A percentile compares a stretch with the other conserved stretches of the same genome.
Conservation (phyloP, 2,797 vertebrate species). For the Acrocephalus scirpaceus region DNA sequence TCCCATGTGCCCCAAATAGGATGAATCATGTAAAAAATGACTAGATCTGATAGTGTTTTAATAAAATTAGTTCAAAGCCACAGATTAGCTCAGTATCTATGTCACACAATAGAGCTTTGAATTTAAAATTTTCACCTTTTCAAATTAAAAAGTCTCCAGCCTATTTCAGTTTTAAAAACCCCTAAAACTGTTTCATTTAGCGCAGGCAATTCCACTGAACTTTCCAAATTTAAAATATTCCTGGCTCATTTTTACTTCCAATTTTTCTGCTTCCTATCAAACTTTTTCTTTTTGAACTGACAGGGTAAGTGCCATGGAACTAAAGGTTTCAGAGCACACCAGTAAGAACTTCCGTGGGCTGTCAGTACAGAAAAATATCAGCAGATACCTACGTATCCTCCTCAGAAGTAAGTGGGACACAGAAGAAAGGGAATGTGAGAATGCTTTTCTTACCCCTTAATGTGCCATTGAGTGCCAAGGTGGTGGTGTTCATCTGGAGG, state of each 20-base stretch:
- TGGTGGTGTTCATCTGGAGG: not conserved
- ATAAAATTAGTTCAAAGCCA: not conserved
- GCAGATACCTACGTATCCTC: not conserved
- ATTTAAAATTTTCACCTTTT: constrained; percentile 29
- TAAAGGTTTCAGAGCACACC: not conserved
- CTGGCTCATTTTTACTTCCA: not conserved
- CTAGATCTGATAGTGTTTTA: not conserved
- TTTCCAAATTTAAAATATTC: not conserved
- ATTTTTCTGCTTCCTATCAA: not conserved
- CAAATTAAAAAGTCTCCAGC: not conserved
- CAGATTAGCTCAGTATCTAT: not conserved
- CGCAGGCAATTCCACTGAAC: not conserved
- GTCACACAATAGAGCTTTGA: not conserved
- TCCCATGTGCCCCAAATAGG: not conserved
- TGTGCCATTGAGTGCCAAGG: not conserved
- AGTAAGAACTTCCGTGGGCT: not conserved
- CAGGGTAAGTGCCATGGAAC: not conserved
- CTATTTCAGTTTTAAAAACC: not conserved
- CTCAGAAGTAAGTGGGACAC: not conserved
- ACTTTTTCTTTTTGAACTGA: not conserved
- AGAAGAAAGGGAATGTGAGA: not conserved
- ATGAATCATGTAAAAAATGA: not conserved
- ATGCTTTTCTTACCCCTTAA: not conserved
- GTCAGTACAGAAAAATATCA: not conserved
- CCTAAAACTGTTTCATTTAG: not conserved